Evolutionary conservation across 2,797 vertebrate species (phyloP).

Genomic region (Acestrorhynchus altus): DNA sequence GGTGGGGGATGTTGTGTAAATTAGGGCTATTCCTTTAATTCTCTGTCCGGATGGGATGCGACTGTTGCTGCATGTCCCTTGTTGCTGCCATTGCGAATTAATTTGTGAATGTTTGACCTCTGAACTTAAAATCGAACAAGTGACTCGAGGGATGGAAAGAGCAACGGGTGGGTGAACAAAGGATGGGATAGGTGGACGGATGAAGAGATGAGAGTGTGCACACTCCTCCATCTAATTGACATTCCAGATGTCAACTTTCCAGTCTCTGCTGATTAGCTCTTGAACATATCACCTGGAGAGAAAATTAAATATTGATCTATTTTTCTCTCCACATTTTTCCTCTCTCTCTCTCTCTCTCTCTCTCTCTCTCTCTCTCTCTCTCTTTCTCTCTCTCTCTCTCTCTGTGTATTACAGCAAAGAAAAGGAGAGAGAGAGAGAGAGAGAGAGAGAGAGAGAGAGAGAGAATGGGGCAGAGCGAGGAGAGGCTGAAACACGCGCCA

Average conservation of each 20-base stretch:
- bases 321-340: slow-evolving; percentile 70
- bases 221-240: slow-evolving; percentile 68
- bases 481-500: slow-evolving; percentile 98
- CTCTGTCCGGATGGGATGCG: neutral
- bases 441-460: slow-evolving; percentile 67
- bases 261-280: slow-evolving; percentile 77
- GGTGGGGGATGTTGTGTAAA: neutral
- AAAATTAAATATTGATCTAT: slow-evolving; percentile 87
- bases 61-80: neutral
- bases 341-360: slow-evolving; percentile 34
- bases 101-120: slow-evolving; percentile 29
- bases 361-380: slow-evolving; percentile 37
- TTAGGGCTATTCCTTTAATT: neutral
- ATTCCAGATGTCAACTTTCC: slow-evolving; percentile 81
- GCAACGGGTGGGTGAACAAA: neutral
- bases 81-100: neutral
- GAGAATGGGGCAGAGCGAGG: slow-evolving; percentile 1
- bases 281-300: slow-evolving; percentile 79
- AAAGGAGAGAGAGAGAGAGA: slow-evolving; percentile 70
- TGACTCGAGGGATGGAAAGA: slow-evolving; percentile 17
- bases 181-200: neutral
- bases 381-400: slow-evolving; percentile 23
- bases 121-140: slow-evolving; percentile 3
- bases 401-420: too few relatives aligned
- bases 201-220: neutral